phyloP scores from a whole-genome alignment of 2,888 invertebrate species.

The Caenorhabditis sp. region DNA sequence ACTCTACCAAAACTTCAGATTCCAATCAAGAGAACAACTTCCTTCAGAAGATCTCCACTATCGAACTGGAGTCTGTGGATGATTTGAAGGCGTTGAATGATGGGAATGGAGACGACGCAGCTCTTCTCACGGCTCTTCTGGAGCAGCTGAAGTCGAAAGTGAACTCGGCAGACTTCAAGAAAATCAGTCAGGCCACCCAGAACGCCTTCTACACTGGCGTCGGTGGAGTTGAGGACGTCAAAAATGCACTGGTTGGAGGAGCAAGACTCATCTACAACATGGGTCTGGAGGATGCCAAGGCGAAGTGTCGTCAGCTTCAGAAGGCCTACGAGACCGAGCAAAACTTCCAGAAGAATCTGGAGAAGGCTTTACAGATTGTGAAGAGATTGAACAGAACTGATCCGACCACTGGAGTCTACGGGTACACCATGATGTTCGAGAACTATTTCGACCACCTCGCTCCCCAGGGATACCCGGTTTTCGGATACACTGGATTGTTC shows the following conservation, averaged over 20 bases:
- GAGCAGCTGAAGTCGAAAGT: background rate
- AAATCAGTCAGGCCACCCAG: background rate
- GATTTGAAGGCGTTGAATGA: slow-evolving; percentile 8
- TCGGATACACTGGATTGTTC: background rate
- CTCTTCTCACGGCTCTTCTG: background rate
- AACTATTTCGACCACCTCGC: background rate
- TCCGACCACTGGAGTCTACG: background rate
- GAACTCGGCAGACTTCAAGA: background rate
- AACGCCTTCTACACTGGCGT: slow-evolving; percentile 2
- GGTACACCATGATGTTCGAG: slow-evolving; percentile 13
- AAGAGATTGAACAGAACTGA: slow-evolving; percentile 15
- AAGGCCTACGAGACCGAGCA: background rate
- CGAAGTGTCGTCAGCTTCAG: background rate
- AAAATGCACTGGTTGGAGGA: slow-evolving; percentile 10
- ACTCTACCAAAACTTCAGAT: slow-evolving; percentile 1
- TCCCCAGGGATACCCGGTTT: slow-evolving; percentile 9
- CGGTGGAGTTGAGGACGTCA: slow-evolving; percentile 7
- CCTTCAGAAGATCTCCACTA: slow-evolving; percentile 6
- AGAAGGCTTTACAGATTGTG: slow-evolving; percentile 3
- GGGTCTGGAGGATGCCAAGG: background rate
- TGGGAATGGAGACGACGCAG: background rate
- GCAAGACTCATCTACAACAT: slow-evolving; percentile 15
- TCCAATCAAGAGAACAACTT: background rate
- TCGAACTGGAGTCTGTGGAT: background rate
- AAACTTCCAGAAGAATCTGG: background rate